Evolutionary conservation across 2,888 invertebrate species (phyloP).

Genomic region (Epinotia demarniana): DNA sequence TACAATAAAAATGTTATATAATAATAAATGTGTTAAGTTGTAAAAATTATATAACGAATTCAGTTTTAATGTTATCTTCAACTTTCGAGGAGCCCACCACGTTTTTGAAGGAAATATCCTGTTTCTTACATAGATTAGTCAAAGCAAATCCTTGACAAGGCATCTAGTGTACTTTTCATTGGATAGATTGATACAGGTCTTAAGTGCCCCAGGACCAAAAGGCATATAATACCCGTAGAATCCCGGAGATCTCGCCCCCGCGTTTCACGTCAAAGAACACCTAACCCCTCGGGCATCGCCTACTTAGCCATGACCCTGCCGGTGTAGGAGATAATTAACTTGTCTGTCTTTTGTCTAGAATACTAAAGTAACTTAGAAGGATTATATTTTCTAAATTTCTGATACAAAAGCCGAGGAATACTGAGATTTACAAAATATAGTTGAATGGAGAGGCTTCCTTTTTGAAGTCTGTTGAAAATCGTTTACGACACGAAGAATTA

Average conservation of each 20-base stretch:
- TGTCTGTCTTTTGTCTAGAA: not conserved
- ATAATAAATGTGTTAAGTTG: no score
- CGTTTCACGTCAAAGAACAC: not conserved
- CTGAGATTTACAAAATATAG: not conserved
- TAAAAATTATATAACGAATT: no score
- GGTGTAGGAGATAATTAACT: not conserved
- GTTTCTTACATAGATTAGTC: not conserved
- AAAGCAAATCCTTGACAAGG: no score
- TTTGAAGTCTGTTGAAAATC: not conserved
- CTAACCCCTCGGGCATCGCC: not conserved
- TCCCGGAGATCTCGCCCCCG: not conserved
- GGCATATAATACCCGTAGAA: not conserved
- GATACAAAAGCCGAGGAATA: not conserved
- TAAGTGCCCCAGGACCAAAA: not conserved
- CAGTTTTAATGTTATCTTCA: no score
- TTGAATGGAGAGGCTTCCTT: not conserved
- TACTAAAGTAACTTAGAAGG: not conserved
- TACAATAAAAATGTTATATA: no score
- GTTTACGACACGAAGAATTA: not conserved
- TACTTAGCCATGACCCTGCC: not conserved
- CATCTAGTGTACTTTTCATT: not conserved
- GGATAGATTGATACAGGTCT: not conserved
- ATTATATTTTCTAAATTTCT: not conserved
- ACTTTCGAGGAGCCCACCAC: no score
- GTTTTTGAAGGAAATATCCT: not conserved